A percentile compares a stretch with the other conserved stretches of the same genome.
These are phyloP conservation scores for Emydura subglobosa DNA, from an alignment of 2,113 vertebrate genomes.

Conservation along the genomic window DNA sequence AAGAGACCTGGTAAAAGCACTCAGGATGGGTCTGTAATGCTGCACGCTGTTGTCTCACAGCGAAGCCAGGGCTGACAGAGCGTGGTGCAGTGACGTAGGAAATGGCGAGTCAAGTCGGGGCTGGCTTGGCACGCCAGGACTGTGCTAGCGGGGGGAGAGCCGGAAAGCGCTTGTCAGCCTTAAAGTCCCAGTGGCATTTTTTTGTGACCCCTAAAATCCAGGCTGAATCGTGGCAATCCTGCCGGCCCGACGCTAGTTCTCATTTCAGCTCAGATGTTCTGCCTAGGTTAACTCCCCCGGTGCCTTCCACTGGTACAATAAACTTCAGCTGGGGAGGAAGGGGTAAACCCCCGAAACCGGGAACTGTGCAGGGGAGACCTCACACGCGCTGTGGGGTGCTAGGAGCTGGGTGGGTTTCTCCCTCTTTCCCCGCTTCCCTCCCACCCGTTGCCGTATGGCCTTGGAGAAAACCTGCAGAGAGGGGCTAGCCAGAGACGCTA, in stretches of 20 bases:
- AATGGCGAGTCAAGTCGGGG: too few species aligned
- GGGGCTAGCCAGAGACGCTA: too few species aligned
- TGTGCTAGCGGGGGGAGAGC: background rate
- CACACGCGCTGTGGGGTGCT: too few species aligned
- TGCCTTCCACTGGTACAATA: background rate
- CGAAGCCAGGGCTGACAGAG: background rate
- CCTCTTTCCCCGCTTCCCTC: too few species aligned
- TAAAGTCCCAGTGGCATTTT: background rate
- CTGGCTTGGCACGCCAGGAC: background rate
- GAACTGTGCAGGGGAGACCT: too few species aligned
- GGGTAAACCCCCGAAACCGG: too few species aligned
- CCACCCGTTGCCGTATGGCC: too few species aligned
- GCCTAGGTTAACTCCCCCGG: background rate
- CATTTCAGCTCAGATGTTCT: background rate
- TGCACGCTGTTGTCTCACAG: background rate
- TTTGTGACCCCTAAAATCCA: background rate
- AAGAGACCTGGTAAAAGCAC: background rate
- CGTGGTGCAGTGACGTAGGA: background rate
- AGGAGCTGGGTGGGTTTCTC: too few species aligned
- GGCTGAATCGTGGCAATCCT: rapidly evolving
- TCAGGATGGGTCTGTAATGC: background rate
- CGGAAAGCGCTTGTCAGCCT: rapidly evolving
- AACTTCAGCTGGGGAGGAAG: too few species aligned
- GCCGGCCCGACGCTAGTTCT: background rate
- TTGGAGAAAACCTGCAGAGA: too few species aligned